Evolutionary conservation across 2,113 vertebrate genomes (phyloP).

Genomic region (Misgurnus anguillicaudatus): DNA sequence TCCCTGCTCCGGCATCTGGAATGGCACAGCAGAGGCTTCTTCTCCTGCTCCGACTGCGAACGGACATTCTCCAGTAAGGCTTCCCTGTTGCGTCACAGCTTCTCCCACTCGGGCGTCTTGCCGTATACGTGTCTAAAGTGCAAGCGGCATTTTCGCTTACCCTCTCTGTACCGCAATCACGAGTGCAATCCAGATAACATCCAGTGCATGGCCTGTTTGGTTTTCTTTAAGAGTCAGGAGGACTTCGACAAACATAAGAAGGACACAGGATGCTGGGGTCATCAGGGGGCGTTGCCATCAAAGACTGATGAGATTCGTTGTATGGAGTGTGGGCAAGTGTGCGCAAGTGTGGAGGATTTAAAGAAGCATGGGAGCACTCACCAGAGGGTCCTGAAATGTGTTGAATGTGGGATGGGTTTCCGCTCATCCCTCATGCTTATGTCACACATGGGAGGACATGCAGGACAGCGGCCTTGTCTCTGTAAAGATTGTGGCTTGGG

Average conservation of each 20-base stretch:
- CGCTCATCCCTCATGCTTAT: constrained; percentile 83
- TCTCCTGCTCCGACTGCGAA: constrained; percentile 60
- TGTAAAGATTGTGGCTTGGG: constrained; percentile 87
- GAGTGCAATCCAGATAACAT: constrained; percentile 70
- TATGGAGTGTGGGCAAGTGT: constrained; percentile 83
- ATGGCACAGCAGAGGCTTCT: constrained; percentile 61
- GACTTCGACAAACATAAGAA: constrained; percentile 77
- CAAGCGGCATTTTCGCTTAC: constrained; percentile 72
- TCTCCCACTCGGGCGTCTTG: constrained; percentile 75
- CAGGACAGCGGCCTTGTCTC: constrained; percentile 80
- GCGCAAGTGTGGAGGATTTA: constrained; percentile 78
- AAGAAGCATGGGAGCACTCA: constrained; percentile 86
- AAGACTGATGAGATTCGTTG: constrained; percentile 74
- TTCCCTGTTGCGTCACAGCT: constrained; percentile 76
- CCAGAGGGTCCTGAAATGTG: constrained; percentile 86
- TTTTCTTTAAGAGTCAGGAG: constrained; percentile 66
- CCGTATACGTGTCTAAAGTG: constrained; percentile 81
- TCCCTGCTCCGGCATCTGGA: constrained; percentile 67
- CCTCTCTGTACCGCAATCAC: constrained; percentile 70
- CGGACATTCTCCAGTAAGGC: constrained; percentile 67
- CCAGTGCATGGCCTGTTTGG: constrained; percentile 75
- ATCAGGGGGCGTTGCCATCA: constrained; percentile 54
- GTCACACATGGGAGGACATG: constrained; percentile 90
- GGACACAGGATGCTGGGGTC: constrained; percentile 78
- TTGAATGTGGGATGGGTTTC: constrained; percentile 86